Base-by-base conservation (phyloP, 1,140 invertebrate species). In the Drosophila triauraria region DNA sequence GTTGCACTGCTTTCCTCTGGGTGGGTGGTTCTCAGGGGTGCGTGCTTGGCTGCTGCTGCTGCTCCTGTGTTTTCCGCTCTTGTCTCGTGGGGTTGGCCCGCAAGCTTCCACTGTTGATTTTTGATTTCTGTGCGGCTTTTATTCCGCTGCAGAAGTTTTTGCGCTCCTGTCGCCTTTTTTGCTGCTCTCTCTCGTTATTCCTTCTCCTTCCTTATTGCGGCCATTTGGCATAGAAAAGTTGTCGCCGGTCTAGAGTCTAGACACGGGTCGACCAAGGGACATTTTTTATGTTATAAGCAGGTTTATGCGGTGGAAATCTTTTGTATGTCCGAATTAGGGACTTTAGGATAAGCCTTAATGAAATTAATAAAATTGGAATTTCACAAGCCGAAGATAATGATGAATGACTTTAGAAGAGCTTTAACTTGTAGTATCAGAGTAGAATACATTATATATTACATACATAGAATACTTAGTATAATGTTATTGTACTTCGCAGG, bases 91-190 rank as follows among this genome's bases (percentile, higher is more conserved):
- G 70, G 62, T 75, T 87, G 68, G 75, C 75, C 50, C 51, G 61
- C 69, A 72, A 72, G 76, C 76, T 87, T 63, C 46, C 60, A 82
- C 67, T 70, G 80, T 83, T 83, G 67, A 87, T 88, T 86, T 86
- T 83, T 86, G 83, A 86, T 86, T 86, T 87, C 76, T 72, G 80
- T 82, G 70, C 71, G 70, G 75, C 75, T 76, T 72, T 78, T 87
- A 65, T 80, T 62, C 61, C 78, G 69, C 68, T 67, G 63, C 59
- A 38, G 67, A 84, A 84, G 77, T 84, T 84, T 76, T 68, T 59
- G 50, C 63, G 44, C 50, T 46, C 40, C 59, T 54, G 46, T 61
- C 57, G 51, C 50, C 62, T 25, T 74, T 85, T 68, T 75, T 53
- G 35, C 50, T 15, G 48, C 30, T 48, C 46, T 35, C 54, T 43